These are phyloP conservation scores for Platorchestia sp. DNA, from an alignment of 1,140 invertebrate species.

Conservation along the genomic window DNA sequence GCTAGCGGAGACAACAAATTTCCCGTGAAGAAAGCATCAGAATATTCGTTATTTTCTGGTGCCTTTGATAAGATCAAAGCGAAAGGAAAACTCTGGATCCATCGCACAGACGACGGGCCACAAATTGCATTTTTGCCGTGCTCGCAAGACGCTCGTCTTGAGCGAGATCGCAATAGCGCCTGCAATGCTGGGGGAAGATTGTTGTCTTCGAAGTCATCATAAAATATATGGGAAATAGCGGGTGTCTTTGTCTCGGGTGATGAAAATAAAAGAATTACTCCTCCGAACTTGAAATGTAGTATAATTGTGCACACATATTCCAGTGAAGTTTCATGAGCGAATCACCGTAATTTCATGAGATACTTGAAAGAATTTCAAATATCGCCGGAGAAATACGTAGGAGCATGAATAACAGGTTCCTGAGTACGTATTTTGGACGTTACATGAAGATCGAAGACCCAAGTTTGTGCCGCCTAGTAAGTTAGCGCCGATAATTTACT, in stretches of 20 bases:
- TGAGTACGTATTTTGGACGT: neutral
- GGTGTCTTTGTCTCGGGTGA: neutral
- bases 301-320: too few species aligned
- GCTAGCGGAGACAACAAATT: neutral
- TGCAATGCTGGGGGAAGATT: too few species aligned
- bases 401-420: neutral
- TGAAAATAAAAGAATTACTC: neutral
- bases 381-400: neutral
- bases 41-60: neutral
- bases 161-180: neutral
- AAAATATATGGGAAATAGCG: neutral
- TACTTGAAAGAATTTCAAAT: neutral
- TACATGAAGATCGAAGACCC: neutral
- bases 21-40: neutral
- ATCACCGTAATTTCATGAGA: neutral
- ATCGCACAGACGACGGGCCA: neutral
- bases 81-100: conserved; percentile 23
- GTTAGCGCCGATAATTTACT: conserved; percentile 11
- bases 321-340: too few species aligned
- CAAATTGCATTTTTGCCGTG: conserved; percentile 41
- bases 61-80: conserved; percentile 1
- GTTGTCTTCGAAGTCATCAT: too few species aligned
- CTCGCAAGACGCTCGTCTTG: neutral
- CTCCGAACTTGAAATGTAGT: too few species aligned
- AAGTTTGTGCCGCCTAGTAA: neutral